A percentile compares a stretch with the other conserved stretches of the same genome.
Conservation (phyloP, 92 coral and sea anemone species). For the Blastomussa wellsi region DNA sequence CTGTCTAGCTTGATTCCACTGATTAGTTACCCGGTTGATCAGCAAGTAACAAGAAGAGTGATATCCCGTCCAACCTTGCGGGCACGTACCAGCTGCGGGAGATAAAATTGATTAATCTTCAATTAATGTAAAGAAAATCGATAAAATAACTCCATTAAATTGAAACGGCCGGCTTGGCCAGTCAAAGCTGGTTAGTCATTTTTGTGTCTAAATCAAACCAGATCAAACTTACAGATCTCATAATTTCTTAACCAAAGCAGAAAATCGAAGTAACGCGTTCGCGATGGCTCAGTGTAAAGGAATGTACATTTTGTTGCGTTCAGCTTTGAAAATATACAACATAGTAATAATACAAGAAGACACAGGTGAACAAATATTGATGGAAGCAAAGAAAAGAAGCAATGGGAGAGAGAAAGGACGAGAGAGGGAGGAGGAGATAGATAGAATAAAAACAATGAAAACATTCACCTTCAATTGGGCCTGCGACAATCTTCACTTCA, state of each 20-base stretch:
- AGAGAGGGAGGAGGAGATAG: background rate
- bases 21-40: slow-evolving; percentile 35
- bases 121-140: no score
- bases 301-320: no score
- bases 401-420: no score
- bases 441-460: background rate
- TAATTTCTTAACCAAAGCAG: no score
- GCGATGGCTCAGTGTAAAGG: no score
- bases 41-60: slow-evolving; percentile 42
- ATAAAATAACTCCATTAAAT: no score
- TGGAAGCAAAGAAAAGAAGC: background rate
- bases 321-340: no score
- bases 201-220: no score
- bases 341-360: background rate
- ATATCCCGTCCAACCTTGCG: slow-evolving; percentile 58
- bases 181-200: no score
- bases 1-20: slow-evolving; percentile 51
- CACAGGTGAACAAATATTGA: background rate
- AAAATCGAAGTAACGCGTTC: no score
- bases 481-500: slow-evolving; percentile 34
- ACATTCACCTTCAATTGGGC: slow-evolving; percentile 25
- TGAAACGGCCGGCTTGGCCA: no score
- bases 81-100: slow-evolving; percentile 32
- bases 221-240: no score
- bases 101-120: background rate